phyloP scores from a whole-genome alignment of 53 echinoderm and acorn worm genomes.

The Holothuria scabra region DNA sequence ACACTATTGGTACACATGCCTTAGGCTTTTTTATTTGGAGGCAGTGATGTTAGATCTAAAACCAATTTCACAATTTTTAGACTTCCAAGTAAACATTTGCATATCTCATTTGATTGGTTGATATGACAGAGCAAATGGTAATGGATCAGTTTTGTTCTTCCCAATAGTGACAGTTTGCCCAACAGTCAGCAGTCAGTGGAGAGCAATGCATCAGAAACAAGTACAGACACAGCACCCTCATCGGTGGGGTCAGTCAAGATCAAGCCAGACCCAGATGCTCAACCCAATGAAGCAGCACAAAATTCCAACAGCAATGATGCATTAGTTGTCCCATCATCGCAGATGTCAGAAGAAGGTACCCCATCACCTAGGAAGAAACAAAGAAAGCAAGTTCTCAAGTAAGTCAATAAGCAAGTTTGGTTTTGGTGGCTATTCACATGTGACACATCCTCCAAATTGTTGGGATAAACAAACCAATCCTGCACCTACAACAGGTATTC shows the following conservation, averaged over 20 bases:
- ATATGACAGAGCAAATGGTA: too few relatives aligned
- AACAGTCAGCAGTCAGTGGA: constrained; percentile 91
- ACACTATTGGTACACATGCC: too few relatives aligned
- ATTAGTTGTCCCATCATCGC: constrained; percentile 51
- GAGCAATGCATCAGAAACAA: constrained; percentile 83
- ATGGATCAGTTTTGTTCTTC: not conserved
- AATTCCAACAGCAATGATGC: constrained; percentile 49
- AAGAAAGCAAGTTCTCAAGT: constrained; percentile 95
- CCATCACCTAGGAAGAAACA: constrained; percentile 96
- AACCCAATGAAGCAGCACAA: constrained; percentile 53
- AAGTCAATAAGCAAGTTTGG: constrained; percentile 32
- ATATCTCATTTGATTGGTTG: too few relatives aligned
- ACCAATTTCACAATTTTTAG: too few relatives aligned
- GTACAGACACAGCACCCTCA: constrained; percentile 73
- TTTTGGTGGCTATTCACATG: too few relatives aligned
- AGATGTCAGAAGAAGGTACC: constrained; percentile 62
- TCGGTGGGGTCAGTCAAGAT: constrained; percentile 69
- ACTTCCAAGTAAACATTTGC: too few relatives aligned
- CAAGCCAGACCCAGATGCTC: constrained; percentile 78
- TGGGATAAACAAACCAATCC: too few relatives aligned
- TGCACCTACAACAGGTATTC: too few relatives aligned
- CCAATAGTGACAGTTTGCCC: constrained; percentile 78
- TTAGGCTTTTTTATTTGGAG: too few relatives aligned
- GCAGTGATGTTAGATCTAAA: too few relatives aligned
- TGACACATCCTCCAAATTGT: too few relatives aligned